Evolutionary conservation across 2,113 vertebrate species (phyloP).

Genomic region (Pseudolaguvia tuberculata): DNA sequence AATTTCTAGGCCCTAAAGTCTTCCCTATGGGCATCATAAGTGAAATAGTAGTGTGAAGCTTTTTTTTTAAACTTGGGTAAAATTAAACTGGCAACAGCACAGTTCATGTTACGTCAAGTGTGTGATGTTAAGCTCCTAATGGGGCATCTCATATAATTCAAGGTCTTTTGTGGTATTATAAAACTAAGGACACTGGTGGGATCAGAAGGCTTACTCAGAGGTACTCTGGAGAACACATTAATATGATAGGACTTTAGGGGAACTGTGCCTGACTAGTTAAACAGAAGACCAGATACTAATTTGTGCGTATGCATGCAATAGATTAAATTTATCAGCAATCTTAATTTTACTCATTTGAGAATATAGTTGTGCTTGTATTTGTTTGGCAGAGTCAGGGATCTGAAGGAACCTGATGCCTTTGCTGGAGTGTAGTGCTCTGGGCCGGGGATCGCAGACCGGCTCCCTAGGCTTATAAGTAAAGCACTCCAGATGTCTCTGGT

Average conservation of each 20-base stretch:
- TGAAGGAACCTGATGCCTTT: constrained; percentile 26
- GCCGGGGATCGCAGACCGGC: constrained; percentile 26
- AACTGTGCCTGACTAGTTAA: background rate
- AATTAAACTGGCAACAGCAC: constrained; percentile 13
- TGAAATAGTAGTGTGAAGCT: background rate
- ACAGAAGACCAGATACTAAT: background rate
- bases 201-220: constrained; percentile 6
- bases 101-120: constrained; percentile 14
- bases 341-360: background rate
- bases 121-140: constrained; percentile 27
- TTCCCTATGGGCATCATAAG: constrained; percentile 5
- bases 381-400: constrained; percentile 4
- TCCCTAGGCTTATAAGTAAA: constrained; percentile 28
- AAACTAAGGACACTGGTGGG: constrained; percentile 16
- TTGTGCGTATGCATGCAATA: background rate
- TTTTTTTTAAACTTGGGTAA: constrained; percentile 6
- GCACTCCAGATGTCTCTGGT: constrained; percentile 42
- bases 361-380: constrained; percentile 9
- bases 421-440: constrained; percentile 21
- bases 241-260: background rate
- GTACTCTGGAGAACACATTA: background rate
- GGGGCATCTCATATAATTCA: constrained; percentile 22
- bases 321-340: background rate
- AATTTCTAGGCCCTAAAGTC: constrained; percentile 26
- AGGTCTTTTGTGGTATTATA: constrained; percentile 20